Percentiles rank a stretch among this genome's conserved stretches.
phyloP scores from a whole-genome alignment of 1,140 invertebrate genomes.

The Samia ricini region DNA sequence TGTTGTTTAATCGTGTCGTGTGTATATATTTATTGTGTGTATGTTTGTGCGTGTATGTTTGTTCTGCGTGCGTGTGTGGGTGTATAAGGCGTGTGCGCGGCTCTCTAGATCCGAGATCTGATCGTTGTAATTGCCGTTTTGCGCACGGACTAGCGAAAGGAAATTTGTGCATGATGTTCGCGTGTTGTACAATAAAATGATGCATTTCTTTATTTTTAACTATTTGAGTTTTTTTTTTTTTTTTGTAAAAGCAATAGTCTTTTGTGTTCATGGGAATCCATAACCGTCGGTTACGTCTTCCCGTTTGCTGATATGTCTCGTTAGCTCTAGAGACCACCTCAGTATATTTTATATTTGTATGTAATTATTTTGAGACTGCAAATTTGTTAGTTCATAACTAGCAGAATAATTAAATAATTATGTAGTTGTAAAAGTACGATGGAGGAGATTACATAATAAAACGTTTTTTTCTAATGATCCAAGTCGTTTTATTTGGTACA shows the following conservation, averaged over 20 bases:
- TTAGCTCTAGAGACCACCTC: constrained; percentile 57
- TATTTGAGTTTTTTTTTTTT: too few relatives aligned
- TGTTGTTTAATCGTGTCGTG: constrained; percentile 54
- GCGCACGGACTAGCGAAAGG: constrained; percentile 30
- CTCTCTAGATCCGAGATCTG: constrained; percentile 28
- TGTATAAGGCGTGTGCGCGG: constrained; percentile 32
- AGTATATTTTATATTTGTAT: constrained; percentile 61
- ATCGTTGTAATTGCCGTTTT: constrained; percentile 28
- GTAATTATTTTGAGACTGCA: constrained; percentile 75
- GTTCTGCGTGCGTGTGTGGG: constrained; percentile 26
- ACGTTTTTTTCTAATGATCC: constrained; percentile 58
- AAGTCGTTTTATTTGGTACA: constrained; percentile 41
- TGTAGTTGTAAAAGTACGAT: constrained; percentile 64
- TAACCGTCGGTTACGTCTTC: constrained; percentile 31
- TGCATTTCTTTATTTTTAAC: constrained; percentile 47
- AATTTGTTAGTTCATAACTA: constrained; percentile 74
- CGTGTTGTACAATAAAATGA: constrained; percentile 51
- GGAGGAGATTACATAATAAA: constrained; percentile 65
- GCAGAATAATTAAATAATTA: constrained; percentile 58
- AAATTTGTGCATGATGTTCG: constrained; percentile 22
- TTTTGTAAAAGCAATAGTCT: constrained; percentile 50
- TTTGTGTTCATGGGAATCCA: constrained; percentile 32
- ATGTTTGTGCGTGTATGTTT: constrained; percentile 26
- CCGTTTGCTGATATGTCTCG: constrained; percentile 42
- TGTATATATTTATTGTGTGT: constrained; percentile 71